Conservation (phyloP, 2,113 vertebrate genomes). For the Gallinago undulata region DNA sequence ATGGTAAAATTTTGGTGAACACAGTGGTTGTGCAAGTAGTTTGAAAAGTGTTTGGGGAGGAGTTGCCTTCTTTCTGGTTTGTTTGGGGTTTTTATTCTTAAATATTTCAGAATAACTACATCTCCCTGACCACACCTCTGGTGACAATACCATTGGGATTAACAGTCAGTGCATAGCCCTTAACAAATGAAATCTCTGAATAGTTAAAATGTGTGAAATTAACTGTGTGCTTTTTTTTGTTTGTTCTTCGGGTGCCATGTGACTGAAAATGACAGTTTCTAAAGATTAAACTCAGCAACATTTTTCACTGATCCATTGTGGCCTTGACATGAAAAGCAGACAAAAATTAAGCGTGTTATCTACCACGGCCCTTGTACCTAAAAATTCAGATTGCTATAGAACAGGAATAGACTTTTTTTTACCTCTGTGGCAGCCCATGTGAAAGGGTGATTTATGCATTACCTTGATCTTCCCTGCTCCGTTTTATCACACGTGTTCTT, state of each 20-base stretch:
- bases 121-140: not conserved
- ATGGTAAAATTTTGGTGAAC: not conserved
- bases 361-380: not conserved
- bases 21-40: not conserved
- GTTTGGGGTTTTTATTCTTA: not conserved
- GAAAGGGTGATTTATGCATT: not conserved
- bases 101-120: not conserved
- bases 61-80: not conserved
- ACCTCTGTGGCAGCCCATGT: not conserved
- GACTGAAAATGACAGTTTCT: not conserved
- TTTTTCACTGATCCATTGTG: not conserved
- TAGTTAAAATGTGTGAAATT: conserved; percentile 20
- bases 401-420: not conserved
- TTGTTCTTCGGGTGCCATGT: not conserved
- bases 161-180: not conserved
- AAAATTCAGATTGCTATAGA: not conserved
- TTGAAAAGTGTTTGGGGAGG: not conserved
- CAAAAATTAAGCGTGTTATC: not conserved
- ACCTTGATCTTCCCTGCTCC: not conserved
- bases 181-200: not conserved
- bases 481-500: not conserved
- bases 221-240: not conserved
- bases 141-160: not conserved
- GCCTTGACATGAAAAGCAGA: conserved; percentile 3
- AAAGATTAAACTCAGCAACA: not conserved